Conservation (phyloP, 2,113 vertebrate species). For the Balaenoptera acutorostrata region DNA sequence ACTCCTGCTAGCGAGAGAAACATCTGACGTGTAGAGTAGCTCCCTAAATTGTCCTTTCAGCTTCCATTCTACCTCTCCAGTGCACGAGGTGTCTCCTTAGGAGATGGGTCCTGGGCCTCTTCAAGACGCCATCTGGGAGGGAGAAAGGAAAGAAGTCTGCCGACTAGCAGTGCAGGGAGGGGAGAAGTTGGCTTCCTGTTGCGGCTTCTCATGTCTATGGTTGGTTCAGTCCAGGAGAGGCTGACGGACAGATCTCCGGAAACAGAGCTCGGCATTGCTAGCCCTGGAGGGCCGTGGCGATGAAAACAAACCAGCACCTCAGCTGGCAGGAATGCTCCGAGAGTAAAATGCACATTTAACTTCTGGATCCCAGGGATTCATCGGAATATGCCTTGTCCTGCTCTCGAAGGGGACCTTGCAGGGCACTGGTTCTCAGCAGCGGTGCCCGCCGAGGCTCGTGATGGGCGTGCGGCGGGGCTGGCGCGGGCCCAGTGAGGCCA, state of each 20-base stretch:
- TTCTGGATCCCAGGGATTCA: background rate
- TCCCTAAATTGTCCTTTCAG: background rate
- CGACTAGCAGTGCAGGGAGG: background rate
- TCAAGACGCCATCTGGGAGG: background rate
- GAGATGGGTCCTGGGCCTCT: background rate
- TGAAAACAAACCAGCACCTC: background rate
- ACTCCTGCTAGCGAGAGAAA: background rate
- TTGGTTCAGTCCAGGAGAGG: background rate
- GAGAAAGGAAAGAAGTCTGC: background rate
- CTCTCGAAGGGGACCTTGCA: background rate
- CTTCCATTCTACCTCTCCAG: background rate
- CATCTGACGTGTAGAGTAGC: background rate
- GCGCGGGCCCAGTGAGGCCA: background rate
- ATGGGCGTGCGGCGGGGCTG: background rate
- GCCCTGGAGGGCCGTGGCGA: background rate
- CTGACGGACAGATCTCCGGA: background rate
- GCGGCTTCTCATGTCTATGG: background rate
- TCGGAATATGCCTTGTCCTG: background rate
- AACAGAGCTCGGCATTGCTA: background rate
- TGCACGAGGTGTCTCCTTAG: background rate
- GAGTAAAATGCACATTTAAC: background rate
- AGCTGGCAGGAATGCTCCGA: background rate
- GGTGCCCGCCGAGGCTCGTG: fast-evolving
- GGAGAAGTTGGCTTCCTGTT: background rate
- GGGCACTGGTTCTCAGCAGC: background rate